Conservation (phyloP, 2,797 vertebrate species). For the Pampus argenteus region DNA sequence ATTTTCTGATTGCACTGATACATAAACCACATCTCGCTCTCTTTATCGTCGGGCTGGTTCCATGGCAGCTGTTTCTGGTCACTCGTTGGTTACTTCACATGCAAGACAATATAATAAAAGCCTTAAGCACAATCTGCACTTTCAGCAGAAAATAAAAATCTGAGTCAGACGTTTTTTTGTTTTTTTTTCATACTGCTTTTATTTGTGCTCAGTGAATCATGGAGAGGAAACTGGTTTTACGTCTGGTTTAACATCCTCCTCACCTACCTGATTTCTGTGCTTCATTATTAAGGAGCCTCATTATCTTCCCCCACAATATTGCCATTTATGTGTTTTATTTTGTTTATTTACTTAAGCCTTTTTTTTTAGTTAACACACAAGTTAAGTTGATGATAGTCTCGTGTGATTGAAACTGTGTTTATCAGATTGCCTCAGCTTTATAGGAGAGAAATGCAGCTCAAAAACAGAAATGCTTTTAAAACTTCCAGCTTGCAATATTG, state of each 20-base stretch:
- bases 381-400: not conserved
- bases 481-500: not conserved
- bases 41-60: constrained; percentile 18
- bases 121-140: constrained; percentile 28
- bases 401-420: not conserved
- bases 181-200: constrained; percentile 15
- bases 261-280: not conserved
- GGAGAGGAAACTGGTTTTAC: constrained; percentile 2
- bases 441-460: not conserved
- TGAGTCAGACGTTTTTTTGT: not conserved
- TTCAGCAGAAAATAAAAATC: constrained; percentile 26
- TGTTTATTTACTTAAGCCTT: not conserved
- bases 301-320: not conserved
- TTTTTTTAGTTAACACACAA: not conserved
- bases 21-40: constrained; percentile 26
- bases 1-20: constrained; percentile 65
- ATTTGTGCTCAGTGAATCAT: constrained; percentile 11
- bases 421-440: not conserved
- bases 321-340: not conserved
- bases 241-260: not conserved
- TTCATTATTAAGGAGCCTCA: not conserved
- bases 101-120: constrained; percentile 41
- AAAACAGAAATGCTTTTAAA: too few relatives aligned
- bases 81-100: constrained; percentile 21
- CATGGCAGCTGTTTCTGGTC: constrained; percentile 59